A percentile compares a stretch with the other conserved stretches of the same genome.
Conservation (phyloP, 1,140 invertebrate genomes). For the Drosophila carrolli region DNA sequence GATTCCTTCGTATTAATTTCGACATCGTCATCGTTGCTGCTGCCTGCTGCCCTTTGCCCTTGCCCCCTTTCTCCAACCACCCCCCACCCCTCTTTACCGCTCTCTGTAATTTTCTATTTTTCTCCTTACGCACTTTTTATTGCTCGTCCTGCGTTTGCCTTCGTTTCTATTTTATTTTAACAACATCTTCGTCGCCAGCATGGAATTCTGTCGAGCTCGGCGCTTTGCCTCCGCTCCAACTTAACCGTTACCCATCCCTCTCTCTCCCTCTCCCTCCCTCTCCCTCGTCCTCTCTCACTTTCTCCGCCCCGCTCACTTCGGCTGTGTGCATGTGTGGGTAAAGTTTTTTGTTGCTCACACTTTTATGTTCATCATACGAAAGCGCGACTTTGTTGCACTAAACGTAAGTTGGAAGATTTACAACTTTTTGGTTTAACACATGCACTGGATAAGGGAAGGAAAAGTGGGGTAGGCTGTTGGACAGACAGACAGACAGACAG, state of each 20-base stretch:
- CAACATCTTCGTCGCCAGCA: constrained; percentile 72
- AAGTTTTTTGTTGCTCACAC: constrained; percentile 43
- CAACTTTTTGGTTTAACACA: constrained; percentile 71
- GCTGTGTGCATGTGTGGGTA: constrained; percentile 33
- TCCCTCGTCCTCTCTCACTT: constrained; percentile 4
- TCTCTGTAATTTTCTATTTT: constrained; percentile 67
- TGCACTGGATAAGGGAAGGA: constrained; percentile 4
- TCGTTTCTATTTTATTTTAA: constrained; percentile 70
- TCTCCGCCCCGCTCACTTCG: not conserved
- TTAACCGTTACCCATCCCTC: constrained; percentile 45
- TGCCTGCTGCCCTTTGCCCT: constrained; percentile 14
- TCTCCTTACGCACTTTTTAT: constrained; percentile 77
- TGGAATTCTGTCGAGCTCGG: constrained; percentile 71
- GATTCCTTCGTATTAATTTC: constrained; percentile 82
- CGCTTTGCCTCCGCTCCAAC: constrained; percentile 54
- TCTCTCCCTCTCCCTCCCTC: constrained; percentile 1
- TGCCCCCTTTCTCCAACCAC: not conserved
- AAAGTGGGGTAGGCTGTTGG: constrained; percentile 20
- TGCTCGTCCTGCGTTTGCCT: constrained; percentile 56
- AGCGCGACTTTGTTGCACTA: constrained; percentile 78
- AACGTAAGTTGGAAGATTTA: constrained; percentile 73
- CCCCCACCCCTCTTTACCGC: not conserved
- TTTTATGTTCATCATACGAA: constrained; percentile 72
- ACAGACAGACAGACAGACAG: constrained; percentile 13
- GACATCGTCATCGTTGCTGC: constrained; percentile 75